Evolutionary conservation across 2,797 vertebrate genomes (phyloP), one percentile per base, ranked within the genome.

Genomic region (Rhinella marina): DNA sequence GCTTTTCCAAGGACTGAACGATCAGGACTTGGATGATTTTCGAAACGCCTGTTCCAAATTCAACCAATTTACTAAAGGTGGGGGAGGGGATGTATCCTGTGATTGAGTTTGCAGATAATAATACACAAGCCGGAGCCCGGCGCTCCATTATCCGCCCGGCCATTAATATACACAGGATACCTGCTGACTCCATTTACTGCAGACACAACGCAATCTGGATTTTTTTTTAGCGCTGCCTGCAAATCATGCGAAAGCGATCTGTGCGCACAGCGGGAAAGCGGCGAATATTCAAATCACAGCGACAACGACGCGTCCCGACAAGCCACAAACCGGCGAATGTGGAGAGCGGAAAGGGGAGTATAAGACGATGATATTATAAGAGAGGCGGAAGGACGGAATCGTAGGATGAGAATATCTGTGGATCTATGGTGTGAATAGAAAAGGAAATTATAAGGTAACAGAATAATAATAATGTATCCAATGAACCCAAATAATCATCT

Each of bases 131-230:
- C 3, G 62, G 9, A 82, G 81, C 12, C 48, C 66, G 81, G 62
- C 19, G 25, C 8, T 54, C 64, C n/a, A 72, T 84, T 75, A 61
- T 56, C 21, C 19, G 17, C 13, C 48, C n/a, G 27, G 27, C 50
- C 81, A 82, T 82, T 82, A 82, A 82, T 56, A 70, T 29, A 70
- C 81, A 85, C 84, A 56, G 32, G 61, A 52, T 66, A 66, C 73
- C 84, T 66, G 84, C 84, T 77, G 84, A 54, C 57, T 62, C 59
- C 59, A 78, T 85, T 78, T 85, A 54, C 75, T 78, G 61, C 25
- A 41, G 57, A 85, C 16, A 77, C 19, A 66, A 68, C n/a, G 32
- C 61, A 81, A 62, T 80, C 70, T 82, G 27, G 62, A 70, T 27
- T 72, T 70, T 77, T 85, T 85, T 77, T 85, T 85, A 77, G 3